Percentiles rank a stretch among this genome's conserved stretches.
phyloP scores from a whole-genome alignment of 2,113 vertebrate species.

The Xiphorhynchus elegans region DNA sequence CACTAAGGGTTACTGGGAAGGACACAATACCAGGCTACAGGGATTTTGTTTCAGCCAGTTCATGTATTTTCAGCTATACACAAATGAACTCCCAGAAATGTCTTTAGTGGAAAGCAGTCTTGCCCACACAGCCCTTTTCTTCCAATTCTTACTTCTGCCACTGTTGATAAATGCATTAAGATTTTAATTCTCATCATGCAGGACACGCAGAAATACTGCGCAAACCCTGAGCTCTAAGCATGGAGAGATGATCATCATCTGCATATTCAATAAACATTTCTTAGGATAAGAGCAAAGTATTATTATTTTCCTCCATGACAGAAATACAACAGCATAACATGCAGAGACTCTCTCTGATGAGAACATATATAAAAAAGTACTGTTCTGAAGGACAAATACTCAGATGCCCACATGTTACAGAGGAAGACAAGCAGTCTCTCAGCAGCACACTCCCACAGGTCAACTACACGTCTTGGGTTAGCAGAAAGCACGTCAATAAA shows the following conservation, averaged over 20 bases:
- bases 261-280: neutral
- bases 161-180: neutral
- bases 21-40: neutral
- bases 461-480: neutral
- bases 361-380: neutral
- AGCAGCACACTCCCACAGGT: neutral
- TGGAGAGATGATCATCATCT: neutral
- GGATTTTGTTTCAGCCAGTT: neutral
- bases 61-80: neutral
- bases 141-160: neutral
- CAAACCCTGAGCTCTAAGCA: neutral
- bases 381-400: neutral
- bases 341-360: neutral
- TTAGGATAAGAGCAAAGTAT: neutral
- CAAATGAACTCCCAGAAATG: neutral
- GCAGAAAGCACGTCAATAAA: neutral
- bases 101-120: neutral
- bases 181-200: neutral
- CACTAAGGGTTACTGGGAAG: neutral
- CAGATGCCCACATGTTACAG: neutral
- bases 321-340: neutral
- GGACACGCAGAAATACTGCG: accelerated
- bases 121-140: neutral
- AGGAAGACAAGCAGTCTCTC: neutral
- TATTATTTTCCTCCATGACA: neutral